Percentiles rank a stretch among this genome's conserved stretches.
Evolutionary conservation across 1,140 invertebrate genomes (phyloP).

Genomic region (Diachasma alloeum): DNA sequence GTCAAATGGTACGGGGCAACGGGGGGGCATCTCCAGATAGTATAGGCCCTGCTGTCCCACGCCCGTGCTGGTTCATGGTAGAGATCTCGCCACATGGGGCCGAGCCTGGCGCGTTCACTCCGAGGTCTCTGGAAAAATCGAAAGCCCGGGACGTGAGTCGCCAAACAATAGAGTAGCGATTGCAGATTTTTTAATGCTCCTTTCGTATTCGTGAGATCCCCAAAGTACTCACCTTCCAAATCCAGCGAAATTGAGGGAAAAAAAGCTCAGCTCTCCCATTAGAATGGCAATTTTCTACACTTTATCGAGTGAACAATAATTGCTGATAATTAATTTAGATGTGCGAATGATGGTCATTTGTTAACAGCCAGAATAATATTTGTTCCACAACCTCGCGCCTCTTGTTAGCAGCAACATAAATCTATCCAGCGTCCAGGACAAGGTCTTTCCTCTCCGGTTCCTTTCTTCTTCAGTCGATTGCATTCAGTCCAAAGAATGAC

Average conservation of each 20-base stretch:
- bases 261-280: not conserved
- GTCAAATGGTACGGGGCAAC: not conserved
- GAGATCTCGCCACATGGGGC: constrained; percentile 22
- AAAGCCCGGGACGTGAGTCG: constrained; percentile 16
- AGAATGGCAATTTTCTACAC: too few species aligned
- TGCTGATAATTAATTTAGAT: not conserved
- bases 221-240: not conserved
- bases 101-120: not conserved
- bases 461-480: constrained; percentile 18
- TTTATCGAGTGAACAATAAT: too few species aligned
- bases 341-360: constrained; percentile 1
- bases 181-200: not conserved
- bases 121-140: constrained; percentile 6
- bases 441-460: constrained; percentile 24
- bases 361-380: constrained; percentile 12
- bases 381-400: constrained; percentile 26
- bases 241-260: not conserved
- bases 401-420: constrained; percentile 38
- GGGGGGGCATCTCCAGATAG: not conserved
- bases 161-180: not conserved
- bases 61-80: not conserved
- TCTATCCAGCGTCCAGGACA: constrained; percentile 30
- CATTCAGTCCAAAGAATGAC: constrained; percentile 26
- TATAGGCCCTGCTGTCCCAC: not conserved
- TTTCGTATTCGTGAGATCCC: too few species aligned